phyloP scores from a whole-genome alignment of 2,888 invertebrate species.

The Biston stratarius region DNA sequence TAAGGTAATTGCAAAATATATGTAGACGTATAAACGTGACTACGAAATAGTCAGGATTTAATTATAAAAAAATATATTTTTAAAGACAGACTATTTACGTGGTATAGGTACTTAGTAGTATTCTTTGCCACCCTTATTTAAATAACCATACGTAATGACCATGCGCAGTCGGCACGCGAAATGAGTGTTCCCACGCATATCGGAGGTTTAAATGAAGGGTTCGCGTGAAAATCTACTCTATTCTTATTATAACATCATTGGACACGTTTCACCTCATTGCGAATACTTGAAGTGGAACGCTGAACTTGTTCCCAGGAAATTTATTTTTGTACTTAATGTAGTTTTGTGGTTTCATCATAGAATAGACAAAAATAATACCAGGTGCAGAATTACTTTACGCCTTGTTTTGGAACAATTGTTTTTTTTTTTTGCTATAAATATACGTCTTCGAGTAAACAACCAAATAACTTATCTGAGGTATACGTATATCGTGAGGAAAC shows the following conservation, averaged over 20 bases:
- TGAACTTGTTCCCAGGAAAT: constrained; percentile 19
- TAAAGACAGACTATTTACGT: too few relatives aligned
- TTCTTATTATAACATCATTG: constrained; percentile 29
- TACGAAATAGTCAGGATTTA: constrained; percentile 9
- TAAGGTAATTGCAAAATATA: too few relatives aligned
- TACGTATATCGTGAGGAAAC: too few relatives aligned
- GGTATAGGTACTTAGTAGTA: constrained; percentile 6
- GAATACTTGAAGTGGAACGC: constrained; percentile 31
- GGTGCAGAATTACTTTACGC: background rate
- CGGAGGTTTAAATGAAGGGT: constrained; percentile 37
- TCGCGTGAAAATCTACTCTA: constrained; percentile 45
- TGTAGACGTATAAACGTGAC: too few relatives aligned
- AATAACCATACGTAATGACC: constrained; percentile 41
- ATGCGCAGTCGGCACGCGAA: constrained; percentile 47
- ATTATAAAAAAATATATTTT: too few relatives aligned
- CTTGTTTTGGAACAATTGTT: too few relatives aligned
- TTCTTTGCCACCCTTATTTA: constrained; percentile 34
- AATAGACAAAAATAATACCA: background rate
- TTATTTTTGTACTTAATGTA: constrained; percentile 2
- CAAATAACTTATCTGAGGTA: too few relatives aligned
- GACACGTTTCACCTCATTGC: constrained; percentile 24
- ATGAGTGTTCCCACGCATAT: constrained; percentile 50
- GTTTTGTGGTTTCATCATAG: background rate
- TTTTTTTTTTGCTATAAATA: too few relatives aligned
- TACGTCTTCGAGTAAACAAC: too few relatives aligned